These are phyloP conservation scores for Eulemur mongoz DNA, from an alignment of 2,797 vertebrate genomes.

Conservation along the genomic window DNA sequence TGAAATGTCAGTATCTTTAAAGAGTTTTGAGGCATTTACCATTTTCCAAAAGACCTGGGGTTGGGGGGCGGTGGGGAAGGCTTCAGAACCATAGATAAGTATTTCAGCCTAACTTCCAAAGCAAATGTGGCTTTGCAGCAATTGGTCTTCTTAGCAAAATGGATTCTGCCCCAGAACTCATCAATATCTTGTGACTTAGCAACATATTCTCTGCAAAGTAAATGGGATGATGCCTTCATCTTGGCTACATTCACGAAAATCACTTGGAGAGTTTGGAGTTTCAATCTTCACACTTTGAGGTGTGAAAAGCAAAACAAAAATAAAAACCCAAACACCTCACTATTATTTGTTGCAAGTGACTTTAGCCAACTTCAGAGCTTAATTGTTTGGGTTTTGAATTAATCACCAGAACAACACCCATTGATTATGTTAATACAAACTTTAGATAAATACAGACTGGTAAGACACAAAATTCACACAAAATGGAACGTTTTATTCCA, in stretches of 20 bases:
- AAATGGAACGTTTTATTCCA: conserved; percentile 14
- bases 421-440: not conserved
- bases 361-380: conserved; percentile 1
- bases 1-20: conserved; percentile 27
- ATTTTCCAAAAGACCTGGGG: conserved; percentile 35
- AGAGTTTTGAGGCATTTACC: conserved; percentile 44
- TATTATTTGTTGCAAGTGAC: conserved; percentile 30
- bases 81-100: conserved; percentile 14
- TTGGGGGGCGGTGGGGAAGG: too few relatives aligned
- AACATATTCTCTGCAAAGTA: conserved; percentile 13
- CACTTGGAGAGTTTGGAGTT: not conserved
- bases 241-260: conserved; percentile 24
- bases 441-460: not conserved
- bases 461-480: not conserved
- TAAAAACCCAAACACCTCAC: not conserved
- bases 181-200: not conserved
- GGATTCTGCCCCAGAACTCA: conserved; percentile 6
- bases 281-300: not conserved
- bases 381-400: conserved; percentile 49
- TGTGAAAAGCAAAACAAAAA: conserved; percentile 34
- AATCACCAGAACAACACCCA: not conserved
- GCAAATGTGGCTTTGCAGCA: not conserved
- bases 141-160: conserved; percentile 36
- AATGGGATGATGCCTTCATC: not conserved
- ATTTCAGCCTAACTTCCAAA: conserved; percentile 49